phyloP scores from a whole-genome alignment of 2,113 vertebrate genomes.

The Gobiocypris rarus region DNA sequence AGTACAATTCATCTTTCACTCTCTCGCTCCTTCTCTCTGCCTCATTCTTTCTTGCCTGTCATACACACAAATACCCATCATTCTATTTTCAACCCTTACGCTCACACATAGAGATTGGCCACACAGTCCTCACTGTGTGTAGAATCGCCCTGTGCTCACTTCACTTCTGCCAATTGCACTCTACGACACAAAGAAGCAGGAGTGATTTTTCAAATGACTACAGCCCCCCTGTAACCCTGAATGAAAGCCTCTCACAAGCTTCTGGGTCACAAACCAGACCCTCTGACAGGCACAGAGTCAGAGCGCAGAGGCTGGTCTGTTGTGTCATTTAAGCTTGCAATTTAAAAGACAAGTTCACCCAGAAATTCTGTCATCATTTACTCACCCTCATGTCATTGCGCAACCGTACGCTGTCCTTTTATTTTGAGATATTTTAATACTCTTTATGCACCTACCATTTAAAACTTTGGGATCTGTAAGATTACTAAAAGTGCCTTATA shows the following conservation, averaged over 20 bases:
- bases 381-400: neutral
- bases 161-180: slow-evolving; percentile 44
- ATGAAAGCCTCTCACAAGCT: slow-evolving; percentile 19
- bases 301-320: slow-evolving; percentile 7
- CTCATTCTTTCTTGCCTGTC: slow-evolving; percentile 34
- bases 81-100: slow-evolving; percentile 26
- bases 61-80: slow-evolving; percentile 43
- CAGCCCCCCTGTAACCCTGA: slow-evolving; percentile 12
- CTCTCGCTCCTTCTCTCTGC: slow-evolving; percentile 28
- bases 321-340: slow-evolving; percentile 48
- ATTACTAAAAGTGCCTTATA: neutral
- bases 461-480: neutral
- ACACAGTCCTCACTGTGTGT: slow-evolving; percentile 35
- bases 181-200: slow-evolving; percentile 34
- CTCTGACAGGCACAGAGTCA: slow-evolving; percentile 14
- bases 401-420: neutral
- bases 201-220: slow-evolving; percentile 47
- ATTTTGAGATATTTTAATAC: slow-evolving; percentile 7
- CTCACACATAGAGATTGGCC: slow-evolving; percentile 44
- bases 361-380: slow-evolving; percentile 4
- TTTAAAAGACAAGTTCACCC: slow-evolving; percentile 12
- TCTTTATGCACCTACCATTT: neutral
- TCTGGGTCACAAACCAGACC: slow-evolving; percentile 41
- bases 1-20: slow-evolving; percentile 38
- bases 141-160: slow-evolving; percentile 27